phyloP scores from a whole-genome alignment of 64 coral and sea anemone species.

The Montipora efflorescens region DNA sequence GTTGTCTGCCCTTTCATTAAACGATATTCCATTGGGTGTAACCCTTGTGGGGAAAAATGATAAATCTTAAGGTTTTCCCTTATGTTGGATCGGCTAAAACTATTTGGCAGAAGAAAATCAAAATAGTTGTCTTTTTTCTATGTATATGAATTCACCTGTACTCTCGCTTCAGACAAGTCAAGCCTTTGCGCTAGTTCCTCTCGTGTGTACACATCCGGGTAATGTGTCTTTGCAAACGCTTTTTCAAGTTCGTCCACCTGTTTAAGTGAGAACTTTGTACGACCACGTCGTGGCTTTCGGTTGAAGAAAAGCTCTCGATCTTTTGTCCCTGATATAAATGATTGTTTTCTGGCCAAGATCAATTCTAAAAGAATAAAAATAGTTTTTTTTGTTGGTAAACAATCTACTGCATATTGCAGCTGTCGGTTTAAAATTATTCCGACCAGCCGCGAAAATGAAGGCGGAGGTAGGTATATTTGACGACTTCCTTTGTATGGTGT shows the following conservation, averaged over 20 bases:
- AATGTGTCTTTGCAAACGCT: slow-evolving; percentile 98
- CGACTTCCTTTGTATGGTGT: slow-evolving; percentile 28
- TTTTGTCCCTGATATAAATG: slow-evolving; percentile 62
- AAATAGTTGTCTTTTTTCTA: background rate
- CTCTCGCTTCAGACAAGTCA: slow-evolving; percentile 94
- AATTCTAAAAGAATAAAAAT: slow-evolving; percentile 22
- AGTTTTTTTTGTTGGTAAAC: slow-evolving; percentile 21
- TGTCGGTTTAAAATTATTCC: slow-evolving; percentile 2
- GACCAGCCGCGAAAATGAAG: slow-evolving; percentile 3
- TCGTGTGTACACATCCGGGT: slow-evolving; percentile 97
- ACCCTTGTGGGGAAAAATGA: background rate
- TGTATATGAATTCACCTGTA: slow-evolving; percentile 73
- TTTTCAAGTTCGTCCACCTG: slow-evolving; percentile 94
- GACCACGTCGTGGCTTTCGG: slow-evolving; percentile 88
- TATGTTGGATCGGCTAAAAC: background rate
- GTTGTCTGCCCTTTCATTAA: background rate
- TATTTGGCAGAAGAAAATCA: background rate
- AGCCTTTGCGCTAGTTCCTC: slow-evolving; percentile 91
- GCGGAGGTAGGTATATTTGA: slow-evolving; percentile 33
- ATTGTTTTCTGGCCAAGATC: slow-evolving; percentile 1
- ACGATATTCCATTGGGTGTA: background rate
- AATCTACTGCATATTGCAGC: slow-evolving; percentile 7
- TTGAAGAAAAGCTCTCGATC: slow-evolving; percentile 65
- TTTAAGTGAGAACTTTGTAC: slow-evolving; percentile 86
- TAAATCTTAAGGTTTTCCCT: background rate